Conservation (phyloP, 2,888 invertebrate genomes). For the Lasius fuliginosus region DNA sequence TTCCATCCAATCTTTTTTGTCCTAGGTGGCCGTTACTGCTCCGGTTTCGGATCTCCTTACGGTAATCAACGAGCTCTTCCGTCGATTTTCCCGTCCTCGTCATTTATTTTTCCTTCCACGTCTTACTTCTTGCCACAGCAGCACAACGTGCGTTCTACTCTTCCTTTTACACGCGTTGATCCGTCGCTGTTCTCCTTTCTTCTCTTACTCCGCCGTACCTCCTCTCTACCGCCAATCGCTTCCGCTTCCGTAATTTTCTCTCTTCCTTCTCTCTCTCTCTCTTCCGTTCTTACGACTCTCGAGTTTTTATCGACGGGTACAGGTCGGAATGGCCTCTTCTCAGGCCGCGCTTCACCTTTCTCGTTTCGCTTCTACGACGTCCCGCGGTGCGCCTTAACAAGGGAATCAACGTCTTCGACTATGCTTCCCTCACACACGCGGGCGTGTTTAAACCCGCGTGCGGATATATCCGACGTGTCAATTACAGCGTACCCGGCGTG, state of each 20-base stretch:
- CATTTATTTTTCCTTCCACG: slow-evolving; percentile 53
- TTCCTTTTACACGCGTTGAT: slow-evolving; percentile 52
- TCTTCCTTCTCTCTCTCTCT: neutral
- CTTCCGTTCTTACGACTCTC: slow-evolving; percentile 45
- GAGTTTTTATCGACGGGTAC: slow-evolving; percentile 47
- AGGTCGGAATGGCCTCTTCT: slow-evolving; percentile 48
- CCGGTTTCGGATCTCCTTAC: slow-evolving; percentile 31
- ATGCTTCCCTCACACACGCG: slow-evolving; percentile 61
- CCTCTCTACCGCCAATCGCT: slow-evolving; percentile 51
- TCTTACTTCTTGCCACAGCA: slow-evolving; percentile 34
- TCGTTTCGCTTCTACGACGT: slow-evolving; percentile 48
- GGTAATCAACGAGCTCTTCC: slow-evolving; percentile 57
- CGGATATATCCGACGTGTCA: slow-evolving; percentile 75
- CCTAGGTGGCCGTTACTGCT: slow-evolving; percentile 3
- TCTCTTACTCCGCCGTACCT: neutral
- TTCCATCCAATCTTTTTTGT: slow-evolving; percentile 14
- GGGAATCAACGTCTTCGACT: slow-evolving; percentile 69
- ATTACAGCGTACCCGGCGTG: slow-evolving; percentile 69
- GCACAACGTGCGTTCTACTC: slow-evolving; percentile 7
- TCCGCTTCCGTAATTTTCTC: slow-evolving; percentile 64
- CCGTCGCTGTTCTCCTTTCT: slow-evolving; percentile 1
- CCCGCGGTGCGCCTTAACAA: slow-evolving; percentile 59
- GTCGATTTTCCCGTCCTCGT: slow-evolving; percentile 49
- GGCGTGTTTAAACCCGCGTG: slow-evolving; percentile 54
- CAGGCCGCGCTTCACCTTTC: slow-evolving; percentile 48